Percentiles rank a stretch among this genome's conserved stretches.
Conservation (phyloP, 1,140 invertebrate genomes). For the Trachymyrmex septentrionalis region DNA sequence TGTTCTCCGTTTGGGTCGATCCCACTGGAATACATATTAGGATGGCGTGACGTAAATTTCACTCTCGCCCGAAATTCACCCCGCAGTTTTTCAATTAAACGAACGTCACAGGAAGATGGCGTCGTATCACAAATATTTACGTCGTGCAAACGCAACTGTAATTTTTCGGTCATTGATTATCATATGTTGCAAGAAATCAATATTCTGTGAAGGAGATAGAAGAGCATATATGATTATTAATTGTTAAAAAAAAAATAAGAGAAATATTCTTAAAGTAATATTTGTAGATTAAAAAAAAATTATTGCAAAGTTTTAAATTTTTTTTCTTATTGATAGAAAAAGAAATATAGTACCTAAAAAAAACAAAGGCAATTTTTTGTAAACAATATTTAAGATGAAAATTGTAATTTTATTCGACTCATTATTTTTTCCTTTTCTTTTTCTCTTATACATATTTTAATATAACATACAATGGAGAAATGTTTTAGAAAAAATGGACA, state of each 20-base stretch:
- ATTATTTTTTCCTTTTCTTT: neutral
- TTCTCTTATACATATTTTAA: neutral
- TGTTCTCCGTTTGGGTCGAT: neutral
- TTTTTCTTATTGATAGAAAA: neutral
- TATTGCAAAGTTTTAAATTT: neutral
- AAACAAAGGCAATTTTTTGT: neutral
- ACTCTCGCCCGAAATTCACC: slow-evolving; percentile 11
- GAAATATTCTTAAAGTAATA: neutral
- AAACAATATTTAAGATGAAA: neutral
- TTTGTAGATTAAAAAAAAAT: neutral
- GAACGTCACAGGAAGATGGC: neutral
- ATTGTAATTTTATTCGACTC: neutral
- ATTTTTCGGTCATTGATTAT: slow-evolving; percentile 45
- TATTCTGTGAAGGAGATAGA: neutral
- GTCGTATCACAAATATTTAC: slow-evolving; percentile 53
- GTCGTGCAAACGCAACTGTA: slow-evolving; percentile 26
- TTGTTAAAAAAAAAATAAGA: neutral
- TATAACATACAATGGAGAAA: slow-evolving; percentile 2
- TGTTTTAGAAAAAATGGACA: neutral
- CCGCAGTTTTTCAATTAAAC: slow-evolving; percentile 58
- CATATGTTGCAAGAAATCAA: neutral
- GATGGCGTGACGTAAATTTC: slow-evolving; percentile 35
- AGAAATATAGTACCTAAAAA: neutral
- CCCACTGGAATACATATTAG: slow-evolving; percentile 30
- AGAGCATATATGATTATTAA: neutral